Percentiles rank a stretch among this genome's conserved stretches.
Evolutionary conservation across 92 coral and sea anemone genomes (phyloP).

Genomic region (Nematostella vectensis): DNA sequence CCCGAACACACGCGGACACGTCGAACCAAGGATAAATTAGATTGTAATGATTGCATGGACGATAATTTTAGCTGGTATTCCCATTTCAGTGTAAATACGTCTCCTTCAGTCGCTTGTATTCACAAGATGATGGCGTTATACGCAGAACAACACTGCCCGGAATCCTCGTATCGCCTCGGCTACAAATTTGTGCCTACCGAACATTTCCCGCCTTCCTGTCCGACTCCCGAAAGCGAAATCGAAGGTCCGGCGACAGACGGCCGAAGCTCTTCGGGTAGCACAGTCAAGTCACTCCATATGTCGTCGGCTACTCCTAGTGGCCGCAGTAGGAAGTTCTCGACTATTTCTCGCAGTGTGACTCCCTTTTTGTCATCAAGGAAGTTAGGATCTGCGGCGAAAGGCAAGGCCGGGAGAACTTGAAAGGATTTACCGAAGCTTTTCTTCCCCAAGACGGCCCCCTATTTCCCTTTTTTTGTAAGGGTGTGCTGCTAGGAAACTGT

Average conservation of each 20-base stretch:
- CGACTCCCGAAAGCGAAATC: conserved; percentile 30
- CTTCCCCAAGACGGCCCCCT: too few species aligned
- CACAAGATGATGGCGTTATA: conserved; percentile 57
- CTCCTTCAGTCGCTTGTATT: conserved; percentile 49
- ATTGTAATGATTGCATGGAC: too few species aligned
- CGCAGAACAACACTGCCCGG: conserved; percentile 68
- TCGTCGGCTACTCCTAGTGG: conserved; percentile 14
- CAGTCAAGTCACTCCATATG: conserved; percentile 35
- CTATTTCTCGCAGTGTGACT: conserved; percentile 33
- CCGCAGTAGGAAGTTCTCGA: conserved; percentile 36
- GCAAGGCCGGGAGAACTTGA: too few species aligned
- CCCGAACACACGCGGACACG: background rate
- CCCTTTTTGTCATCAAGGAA: conserved; percentile 33
- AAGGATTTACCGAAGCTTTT: too few species aligned
- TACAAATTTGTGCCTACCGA: conserved; percentile 12
- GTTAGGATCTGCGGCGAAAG: conserved; percentile 11
- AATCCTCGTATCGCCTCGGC: conserved; percentile 62
- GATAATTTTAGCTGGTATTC: conserved; percentile 56
- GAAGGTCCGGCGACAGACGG: conserved; percentile 43
- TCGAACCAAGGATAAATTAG: background rate
- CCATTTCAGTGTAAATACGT: conserved; percentile 51
- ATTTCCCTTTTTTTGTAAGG: too few species aligned
- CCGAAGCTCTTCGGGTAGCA: conserved; percentile 57
- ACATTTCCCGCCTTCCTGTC: conserved; percentile 23
- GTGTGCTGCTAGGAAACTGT: too few species aligned